Evolutionary conservation across 2,797 vertebrate genomes (phyloP).

Genomic region (Propithecus deckenii): DNA sequence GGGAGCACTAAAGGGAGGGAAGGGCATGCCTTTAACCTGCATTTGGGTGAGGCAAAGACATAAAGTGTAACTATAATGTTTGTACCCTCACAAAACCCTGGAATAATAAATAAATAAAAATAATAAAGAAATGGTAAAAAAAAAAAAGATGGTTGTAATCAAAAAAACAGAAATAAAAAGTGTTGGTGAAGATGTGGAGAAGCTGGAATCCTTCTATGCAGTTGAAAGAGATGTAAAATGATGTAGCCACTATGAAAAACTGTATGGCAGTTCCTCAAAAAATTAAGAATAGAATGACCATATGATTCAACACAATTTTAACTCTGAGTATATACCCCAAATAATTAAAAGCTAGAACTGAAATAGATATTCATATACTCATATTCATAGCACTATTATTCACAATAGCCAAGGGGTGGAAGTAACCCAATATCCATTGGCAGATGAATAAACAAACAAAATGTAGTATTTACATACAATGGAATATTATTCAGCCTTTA

Average conservation of each 20-base stretch:
- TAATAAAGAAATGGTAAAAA: no score
- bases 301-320: background rate
- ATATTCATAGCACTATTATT: background rate
- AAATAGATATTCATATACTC: background rate
- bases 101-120: no score
- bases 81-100: no score
- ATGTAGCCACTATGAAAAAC: background rate
- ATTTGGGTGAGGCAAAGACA: no score
- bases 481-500: background rate
- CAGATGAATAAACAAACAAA: background rate
- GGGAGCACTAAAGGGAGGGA: no score
- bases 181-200: background rate
- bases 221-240: background rate
- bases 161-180: no score
- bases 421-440: background rate
- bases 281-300: background rate
- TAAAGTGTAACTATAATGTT: no score
- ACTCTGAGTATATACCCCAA: background rate
- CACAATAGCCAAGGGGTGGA: background rate
- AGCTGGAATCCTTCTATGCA: background rate
- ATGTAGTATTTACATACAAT: background rate
- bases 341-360: background rate
- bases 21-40: no score
- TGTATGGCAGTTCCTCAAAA: background rate
- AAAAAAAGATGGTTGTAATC: background rate